These are phyloP conservation scores for Spatulosminthurus flaviceps DNA, from an alignment of 2,888 invertebrate species.

Conservation along the genomic window DNA sequence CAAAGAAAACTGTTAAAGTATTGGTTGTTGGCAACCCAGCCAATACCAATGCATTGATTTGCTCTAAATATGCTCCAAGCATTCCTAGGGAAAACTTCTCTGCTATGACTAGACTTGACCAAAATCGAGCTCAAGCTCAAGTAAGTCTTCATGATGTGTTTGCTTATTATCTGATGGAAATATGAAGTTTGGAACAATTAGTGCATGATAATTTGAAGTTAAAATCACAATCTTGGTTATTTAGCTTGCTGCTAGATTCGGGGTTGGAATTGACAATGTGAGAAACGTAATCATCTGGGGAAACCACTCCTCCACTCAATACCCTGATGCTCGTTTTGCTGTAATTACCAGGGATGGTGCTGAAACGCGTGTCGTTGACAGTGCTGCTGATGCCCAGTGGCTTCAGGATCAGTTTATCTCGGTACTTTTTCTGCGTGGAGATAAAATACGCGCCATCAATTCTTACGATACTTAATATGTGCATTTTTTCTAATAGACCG, in stretches of 20 bases:
- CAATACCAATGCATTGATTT: slow-evolving; percentile 97
- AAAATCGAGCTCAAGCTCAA: slow-evolving; percentile 95
- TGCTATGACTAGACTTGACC: slow-evolving; percentile 97
- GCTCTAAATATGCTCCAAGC: slow-evolving; percentile 93
- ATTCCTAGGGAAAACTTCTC: slow-evolving; percentile 97
- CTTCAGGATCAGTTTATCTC: slow-evolving; percentile 82
- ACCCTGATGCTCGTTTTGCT: slow-evolving; percentile 88
- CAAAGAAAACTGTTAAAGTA: slow-evolving; percentile 92
- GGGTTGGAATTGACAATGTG: slow-evolving; percentile 76
- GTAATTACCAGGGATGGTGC: slow-evolving; percentile 71
- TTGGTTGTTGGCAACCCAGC: slow-evolving; percentile 99
- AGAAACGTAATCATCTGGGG: slow-evolving; percentile 98
- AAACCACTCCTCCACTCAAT: slow-evolving; percentile 98
- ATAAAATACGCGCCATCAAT: background rate
- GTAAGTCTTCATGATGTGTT: slow-evolving; percentile 64
- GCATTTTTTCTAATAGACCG: too few species aligned
- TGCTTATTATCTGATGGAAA: too few species aligned
- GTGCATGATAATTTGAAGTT: too few species aligned
- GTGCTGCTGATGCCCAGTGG: slow-evolving; percentile 83
- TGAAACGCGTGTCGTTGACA: slow-evolving; percentile 73
- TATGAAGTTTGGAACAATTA: too few species aligned
- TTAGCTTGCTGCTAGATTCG: slow-evolving; percentile 68
- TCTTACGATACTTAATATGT: slow-evolving; percentile 40
- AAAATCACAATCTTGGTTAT: background rate
- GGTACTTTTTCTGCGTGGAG: slow-evolving; percentile 65